phyloP scores from a whole-genome alignment of 2,888 invertebrate species.

The Gandaritis pyraliata region DNA sequence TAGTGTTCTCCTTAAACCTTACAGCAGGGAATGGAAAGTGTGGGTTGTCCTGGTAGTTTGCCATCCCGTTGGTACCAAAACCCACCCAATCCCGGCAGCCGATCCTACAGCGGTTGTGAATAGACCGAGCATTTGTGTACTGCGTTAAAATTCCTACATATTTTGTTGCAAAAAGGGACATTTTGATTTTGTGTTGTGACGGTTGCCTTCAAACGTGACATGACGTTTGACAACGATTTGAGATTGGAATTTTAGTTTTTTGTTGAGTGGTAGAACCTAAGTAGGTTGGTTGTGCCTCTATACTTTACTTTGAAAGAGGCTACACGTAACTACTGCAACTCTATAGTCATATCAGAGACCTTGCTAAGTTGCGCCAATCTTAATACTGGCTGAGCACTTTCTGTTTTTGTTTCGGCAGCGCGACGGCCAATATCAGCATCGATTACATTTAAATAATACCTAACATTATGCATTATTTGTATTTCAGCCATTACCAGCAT shows the following conservation, averaged over 20 bases:
- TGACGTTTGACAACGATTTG: slow-evolving; percentile 33
- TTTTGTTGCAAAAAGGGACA: slow-evolving; percentile 47
- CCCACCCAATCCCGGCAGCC: slow-evolving; percentile 88
- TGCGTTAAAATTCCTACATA: slow-evolving; percentile 38
- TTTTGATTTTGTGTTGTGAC: slow-evolving; percentile 39
- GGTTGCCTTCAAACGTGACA: slow-evolving; percentile 19
- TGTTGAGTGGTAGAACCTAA: background rate
- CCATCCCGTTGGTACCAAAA: slow-evolving; percentile 84
- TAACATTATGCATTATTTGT: no score
- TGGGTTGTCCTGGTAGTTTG: slow-evolving; percentile 83
- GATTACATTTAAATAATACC: no score
- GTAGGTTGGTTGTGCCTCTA: background rate
- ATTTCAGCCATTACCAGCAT: no score
- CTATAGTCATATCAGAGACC: no score
- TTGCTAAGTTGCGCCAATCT: no score
- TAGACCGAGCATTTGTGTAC: slow-evolving; percentile 41
- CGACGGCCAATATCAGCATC: no score
- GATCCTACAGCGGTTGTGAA: slow-evolving; percentile 66
- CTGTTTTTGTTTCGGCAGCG: no score
- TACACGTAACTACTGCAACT: no score
- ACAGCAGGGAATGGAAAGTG: slow-evolving; percentile 87
- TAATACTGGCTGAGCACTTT: no score
- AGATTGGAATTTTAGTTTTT: slow-evolving; percentile 37
- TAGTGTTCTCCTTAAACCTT: slow-evolving; percentile 85
- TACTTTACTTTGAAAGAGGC: no score